phyloP scores from a whole-genome alignment of 2,113 vertebrate genomes.

The Passer domesticus region DNA sequence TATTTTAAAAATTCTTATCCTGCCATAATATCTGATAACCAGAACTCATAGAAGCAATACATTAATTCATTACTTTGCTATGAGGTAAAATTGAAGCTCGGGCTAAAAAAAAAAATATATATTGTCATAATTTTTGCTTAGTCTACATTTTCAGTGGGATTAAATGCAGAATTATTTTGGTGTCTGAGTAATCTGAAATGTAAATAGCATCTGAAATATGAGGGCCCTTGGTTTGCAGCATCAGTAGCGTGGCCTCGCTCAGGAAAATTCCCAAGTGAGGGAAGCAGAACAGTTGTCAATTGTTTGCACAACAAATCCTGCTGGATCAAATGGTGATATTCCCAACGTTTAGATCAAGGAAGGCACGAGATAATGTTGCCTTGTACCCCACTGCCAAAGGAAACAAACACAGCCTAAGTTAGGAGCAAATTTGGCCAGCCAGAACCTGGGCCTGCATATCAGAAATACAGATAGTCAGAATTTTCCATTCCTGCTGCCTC shows the following conservation, averaged over 20 bases:
- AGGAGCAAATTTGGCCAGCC: background rate
- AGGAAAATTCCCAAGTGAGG: slow-evolving; percentile 38
- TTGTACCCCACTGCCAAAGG: background rate
- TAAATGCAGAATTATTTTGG: background rate
- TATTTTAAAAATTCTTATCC: background rate
- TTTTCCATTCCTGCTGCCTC: background rate
- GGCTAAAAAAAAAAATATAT: background rate
- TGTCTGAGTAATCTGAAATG: background rate
- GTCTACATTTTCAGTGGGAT: background rate
- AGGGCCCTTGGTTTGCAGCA: background rate
- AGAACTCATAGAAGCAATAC: background rate
- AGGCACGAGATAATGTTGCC: slow-evolving; percentile 15
- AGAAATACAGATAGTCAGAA: background rate
- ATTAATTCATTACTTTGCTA: background rate
- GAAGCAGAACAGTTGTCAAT: slow-evolving; percentile 60
- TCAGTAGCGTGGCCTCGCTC: background rate
- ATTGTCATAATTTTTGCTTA: background rate
- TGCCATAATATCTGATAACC: background rate
- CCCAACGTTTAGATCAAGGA: background rate
- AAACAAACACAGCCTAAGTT: slow-evolving; percentile 10
- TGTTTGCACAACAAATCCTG: slow-evolving; percentile 61
- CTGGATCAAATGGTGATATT: slow-evolving; percentile 55
- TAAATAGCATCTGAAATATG: background rate
- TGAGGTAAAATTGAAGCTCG: background rate
- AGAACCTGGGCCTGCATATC: background rate